Conservation (phyloP, 2,113 vertebrate genomes). For the Platichthys flesus region DNA sequence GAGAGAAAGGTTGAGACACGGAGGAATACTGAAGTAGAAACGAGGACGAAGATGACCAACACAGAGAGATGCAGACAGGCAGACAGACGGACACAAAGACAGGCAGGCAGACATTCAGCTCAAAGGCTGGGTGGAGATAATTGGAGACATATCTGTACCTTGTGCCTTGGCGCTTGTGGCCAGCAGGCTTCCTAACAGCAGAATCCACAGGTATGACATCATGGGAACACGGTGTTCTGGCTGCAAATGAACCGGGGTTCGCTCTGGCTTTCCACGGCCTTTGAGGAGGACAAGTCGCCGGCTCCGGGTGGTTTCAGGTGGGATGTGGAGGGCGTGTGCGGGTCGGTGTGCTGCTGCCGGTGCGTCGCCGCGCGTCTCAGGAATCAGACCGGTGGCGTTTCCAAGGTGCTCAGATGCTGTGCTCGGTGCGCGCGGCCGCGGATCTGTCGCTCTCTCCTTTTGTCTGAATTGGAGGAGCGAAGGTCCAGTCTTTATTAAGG, state of each 20-base stretch:
- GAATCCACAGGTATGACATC: constrained; percentile 84
- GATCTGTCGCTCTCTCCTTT: constrained; percentile 54
- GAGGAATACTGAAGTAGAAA: not conserved
- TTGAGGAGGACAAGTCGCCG: constrained; percentile 32
- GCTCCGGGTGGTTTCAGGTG: constrained; percentile 48
- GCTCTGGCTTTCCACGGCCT: constrained; percentile 19
- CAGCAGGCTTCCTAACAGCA: constrained; percentile 78
- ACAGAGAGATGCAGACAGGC: not conserved
- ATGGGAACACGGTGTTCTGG: constrained; percentile 74
- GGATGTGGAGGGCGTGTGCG: constrained; percentile 40
- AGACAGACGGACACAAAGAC: not conserved
- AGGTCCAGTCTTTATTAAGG: constrained; percentile 67
- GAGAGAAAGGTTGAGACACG: constrained; percentile 24
- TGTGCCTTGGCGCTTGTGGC: constrained; percentile 64
- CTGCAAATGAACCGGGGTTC: constrained; percentile 40
- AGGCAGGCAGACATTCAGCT: not conserved
- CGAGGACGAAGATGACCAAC: not conserved
- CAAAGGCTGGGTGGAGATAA: constrained; percentile 13
- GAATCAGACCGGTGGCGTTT: constrained; percentile 18
- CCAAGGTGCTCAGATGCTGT: constrained; percentile 60
- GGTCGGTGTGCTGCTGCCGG: constrained; percentile 2
- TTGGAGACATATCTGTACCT: constrained; percentile 65
- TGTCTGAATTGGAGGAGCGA: constrained; percentile 73
- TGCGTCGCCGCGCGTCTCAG: constrained; percentile 55
- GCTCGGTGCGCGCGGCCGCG: constrained; percentile 45